These are phyloP conservation scores for Macroglossus sobrinus DNA, from an alignment of 2,113 vertebrate genomes.

Conservation along the genomic window DNA sequence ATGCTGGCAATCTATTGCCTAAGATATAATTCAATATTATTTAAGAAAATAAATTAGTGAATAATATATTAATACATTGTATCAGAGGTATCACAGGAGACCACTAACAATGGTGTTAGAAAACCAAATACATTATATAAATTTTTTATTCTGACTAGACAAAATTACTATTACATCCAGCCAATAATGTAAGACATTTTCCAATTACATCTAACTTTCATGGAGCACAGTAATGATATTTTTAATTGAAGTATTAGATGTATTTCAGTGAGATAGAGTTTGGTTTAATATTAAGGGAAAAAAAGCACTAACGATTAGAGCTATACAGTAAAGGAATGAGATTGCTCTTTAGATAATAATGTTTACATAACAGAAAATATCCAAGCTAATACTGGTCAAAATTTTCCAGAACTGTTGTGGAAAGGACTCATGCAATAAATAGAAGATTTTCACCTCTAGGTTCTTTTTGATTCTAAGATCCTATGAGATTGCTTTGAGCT, in stretches of 20 bases:
- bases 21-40: background rate
- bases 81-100: background rate
- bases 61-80: background rate
- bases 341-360: background rate
- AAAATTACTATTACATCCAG: background rate
- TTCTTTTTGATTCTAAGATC: background rate
- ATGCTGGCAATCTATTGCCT: background rate
- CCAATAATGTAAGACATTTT: background rate
- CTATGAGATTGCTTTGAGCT: background rate
- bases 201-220: background rate
- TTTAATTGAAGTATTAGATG: background rate
- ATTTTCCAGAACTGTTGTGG: background rate
- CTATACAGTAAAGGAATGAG: background rate
- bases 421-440: background rate
- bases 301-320: background rate
- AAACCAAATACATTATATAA: background rate
- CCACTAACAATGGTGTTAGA: background rate
- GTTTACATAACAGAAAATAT: background rate
- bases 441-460: background rate
- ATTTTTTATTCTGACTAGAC: background rate
- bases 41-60: background rate
- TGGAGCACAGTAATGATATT: background rate
- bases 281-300: background rate
- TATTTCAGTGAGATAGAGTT: background rate
- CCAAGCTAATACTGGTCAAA: background rate